A percentile compares a stretch with the other conserved stretches of the same genome.
These are phyloP conservation scores for Rhea pennata DNA, from an alignment of 2,113 vertebrate species.

Conservation along the genomic window DNA sequence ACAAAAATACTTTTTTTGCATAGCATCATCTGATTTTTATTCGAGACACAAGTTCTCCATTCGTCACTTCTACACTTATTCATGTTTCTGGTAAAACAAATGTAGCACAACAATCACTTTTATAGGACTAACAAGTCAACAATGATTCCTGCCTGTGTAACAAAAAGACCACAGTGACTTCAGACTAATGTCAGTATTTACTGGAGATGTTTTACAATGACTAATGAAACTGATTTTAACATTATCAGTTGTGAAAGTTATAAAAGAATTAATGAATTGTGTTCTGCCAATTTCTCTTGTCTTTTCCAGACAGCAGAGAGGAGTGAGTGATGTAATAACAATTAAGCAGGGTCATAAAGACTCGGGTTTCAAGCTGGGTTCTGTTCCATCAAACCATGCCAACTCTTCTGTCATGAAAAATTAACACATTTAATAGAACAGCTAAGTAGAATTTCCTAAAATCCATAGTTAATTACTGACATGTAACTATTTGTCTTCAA, in stretches of 20 bases:
- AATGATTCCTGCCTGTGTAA: neutral
- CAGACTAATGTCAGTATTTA: conserved; percentile 28
- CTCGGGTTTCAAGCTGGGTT: conserved; percentile 44
- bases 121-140: neutral
- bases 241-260: conserved; percentile 54
- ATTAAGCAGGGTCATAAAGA: conserved; percentile 55
- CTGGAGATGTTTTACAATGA: conserved; percentile 16
- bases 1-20: conserved; percentile 4
- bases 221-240: conserved; percentile 64
- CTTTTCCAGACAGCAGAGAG: conserved; percentile 46
- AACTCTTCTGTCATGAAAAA: conserved; percentile 44
- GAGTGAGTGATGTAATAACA: conserved; percentile 49
- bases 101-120: neutral
- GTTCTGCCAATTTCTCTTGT: conserved; percentile 20
- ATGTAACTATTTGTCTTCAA: conserved; percentile 43
- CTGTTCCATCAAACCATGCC: conserved; percentile 25
- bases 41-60: neutral
- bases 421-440: conserved; percentile 41
- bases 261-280: conserved; percentile 29
- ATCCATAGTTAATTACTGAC: neutral
- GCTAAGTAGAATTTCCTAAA: conserved; percentile 23
- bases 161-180: neutral
- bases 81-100: conserved; percentile 4
- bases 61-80: neutral
- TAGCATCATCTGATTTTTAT: neutral